Evolutionary conservation across 2,888 invertebrate genomes (phyloP).

Genomic region (Actias luna): DNA sequence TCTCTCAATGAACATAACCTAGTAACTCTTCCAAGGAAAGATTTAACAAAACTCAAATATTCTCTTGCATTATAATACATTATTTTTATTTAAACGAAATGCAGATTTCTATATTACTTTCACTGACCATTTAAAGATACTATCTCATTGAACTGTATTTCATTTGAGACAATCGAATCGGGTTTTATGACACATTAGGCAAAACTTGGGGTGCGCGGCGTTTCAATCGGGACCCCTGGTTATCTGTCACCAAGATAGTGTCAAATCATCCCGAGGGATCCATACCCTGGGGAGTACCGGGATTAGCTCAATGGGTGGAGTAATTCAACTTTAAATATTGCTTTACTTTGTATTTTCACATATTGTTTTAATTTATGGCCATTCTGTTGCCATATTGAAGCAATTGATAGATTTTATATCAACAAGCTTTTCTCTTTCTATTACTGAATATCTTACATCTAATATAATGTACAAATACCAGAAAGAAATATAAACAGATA

Average conservation of each 20-base stretch:
- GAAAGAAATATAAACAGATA: no score
- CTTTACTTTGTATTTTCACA: slow-evolving; percentile 29
- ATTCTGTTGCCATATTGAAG: neutral
- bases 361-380: neutral
- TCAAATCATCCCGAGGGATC: slow-evolving; percentile 65
- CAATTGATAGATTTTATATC: neutral
- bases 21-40: neutral
- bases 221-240: slow-evolving; percentile 45
- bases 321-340: slow-evolving; percentile 19
- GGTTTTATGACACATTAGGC: slow-evolving; percentile 77
- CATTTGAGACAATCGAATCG: slow-evolving; percentile 67
- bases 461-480: no score
- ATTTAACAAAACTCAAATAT: neutral
- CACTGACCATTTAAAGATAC: slow-evolving; percentile 50
- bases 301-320: slow-evolving; percentile 43
- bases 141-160: slow-evolving; percentile 51
- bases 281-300: slow-evolving; percentile 40
- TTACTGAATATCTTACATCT: no score
- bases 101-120: slow-evolving; percentile 38
- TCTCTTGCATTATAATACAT: neutral
- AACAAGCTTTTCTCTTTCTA: no score
- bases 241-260: slow-evolving; percentile 73
- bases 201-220: slow-evolving; percentile 41
- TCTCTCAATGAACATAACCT: neutral
- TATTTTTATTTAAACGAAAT: slow-evolving; percentile 22